These are phyloP conservation scores for Portevinia maculata DNA, from an alignment of 2,888 invertebrate species.

Conservation along the genomic window DNA sequence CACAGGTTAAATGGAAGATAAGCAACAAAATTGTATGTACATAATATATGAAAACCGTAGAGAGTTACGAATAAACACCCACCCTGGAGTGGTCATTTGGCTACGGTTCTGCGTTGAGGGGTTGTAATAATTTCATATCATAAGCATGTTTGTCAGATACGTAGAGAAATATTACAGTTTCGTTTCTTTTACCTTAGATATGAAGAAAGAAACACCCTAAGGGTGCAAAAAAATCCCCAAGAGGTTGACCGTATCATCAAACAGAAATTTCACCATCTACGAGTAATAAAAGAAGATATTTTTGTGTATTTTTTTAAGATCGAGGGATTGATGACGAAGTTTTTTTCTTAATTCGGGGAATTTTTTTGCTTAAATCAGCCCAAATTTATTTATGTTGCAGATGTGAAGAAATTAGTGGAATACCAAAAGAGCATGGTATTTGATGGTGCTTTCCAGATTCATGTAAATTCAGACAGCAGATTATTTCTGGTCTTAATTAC, in stretches of 20 bases:
- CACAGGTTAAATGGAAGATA: constrained; percentile 66
- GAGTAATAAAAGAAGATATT: constrained; percentile 5
- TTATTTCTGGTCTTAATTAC: no score
- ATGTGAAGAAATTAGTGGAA: background rate
- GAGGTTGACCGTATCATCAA: constrained; percentile 70
- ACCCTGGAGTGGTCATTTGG: constrained; percentile 72
- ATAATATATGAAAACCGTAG: background rate
- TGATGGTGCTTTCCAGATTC: no score
- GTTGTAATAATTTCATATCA: constrained; percentile 73
- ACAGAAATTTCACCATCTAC: constrained; percentile 42
- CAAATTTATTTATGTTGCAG: background rate
- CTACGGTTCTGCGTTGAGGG: constrained; percentile 58
- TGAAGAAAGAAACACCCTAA: constrained; percentile 31
- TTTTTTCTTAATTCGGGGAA: background rate
- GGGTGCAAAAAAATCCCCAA: constrained; percentile 63
- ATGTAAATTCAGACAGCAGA: no score
- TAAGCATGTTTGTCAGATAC: constrained; percentile 64
- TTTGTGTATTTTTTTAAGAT: constrained; percentile 8
- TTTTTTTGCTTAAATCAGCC: background rate
- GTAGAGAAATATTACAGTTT: constrained; percentile 56
- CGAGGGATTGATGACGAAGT: no score
- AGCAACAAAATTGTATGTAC: constrained; percentile 3
- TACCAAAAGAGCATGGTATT: no score
- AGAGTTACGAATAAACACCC: constrained; percentile 58
- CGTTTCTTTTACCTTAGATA: constrained; percentile 53